These are phyloP conservation scores for Haemorhous mexicanus DNA, from an alignment of 2,113 vertebrate genomes.

Conservation along the genomic window DNA sequence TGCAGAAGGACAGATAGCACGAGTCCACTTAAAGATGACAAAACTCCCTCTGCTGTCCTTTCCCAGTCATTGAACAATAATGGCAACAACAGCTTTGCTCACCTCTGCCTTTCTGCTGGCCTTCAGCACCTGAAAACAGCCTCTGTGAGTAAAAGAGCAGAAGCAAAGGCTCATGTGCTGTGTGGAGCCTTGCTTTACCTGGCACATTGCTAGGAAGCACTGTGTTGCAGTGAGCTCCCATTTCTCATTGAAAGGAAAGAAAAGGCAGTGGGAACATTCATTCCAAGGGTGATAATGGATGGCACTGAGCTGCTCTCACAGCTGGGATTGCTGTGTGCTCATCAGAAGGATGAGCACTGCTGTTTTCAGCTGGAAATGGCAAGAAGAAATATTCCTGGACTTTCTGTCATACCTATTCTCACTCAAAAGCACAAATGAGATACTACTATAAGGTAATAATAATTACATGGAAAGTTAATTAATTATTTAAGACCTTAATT, in stretches of 20 bases:
- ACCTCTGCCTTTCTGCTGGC: not conserved
- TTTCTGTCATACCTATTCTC: not conserved
- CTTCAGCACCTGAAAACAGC: not conserved
- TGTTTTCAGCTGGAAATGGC: not conserved
- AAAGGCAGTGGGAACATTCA: not conserved
- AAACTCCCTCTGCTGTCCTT: conserved; percentile 67
- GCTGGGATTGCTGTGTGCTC: not conserved
- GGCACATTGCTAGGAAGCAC: not conserved
- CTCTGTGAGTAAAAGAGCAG: not conserved
- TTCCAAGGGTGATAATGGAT: not conserved
- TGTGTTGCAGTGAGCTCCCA: not conserved
- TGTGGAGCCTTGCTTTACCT: not conserved
- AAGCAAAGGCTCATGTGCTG: not conserved
- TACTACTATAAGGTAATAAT: not conserved
- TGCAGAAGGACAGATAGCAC: not conserved
- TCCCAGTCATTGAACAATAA: conserved; percentile 49
- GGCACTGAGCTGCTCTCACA: not conserved
- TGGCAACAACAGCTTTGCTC: not conserved
- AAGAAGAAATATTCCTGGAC: not conserved
- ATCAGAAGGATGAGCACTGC: not conserved
- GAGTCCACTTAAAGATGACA: conserved; percentile 4
- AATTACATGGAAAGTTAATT: not conserved
- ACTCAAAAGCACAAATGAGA: not conserved
- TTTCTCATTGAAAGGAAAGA: not conserved
- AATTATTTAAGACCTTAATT: conserved; percentile 1